These are phyloP conservation scores for Manacus vitellinus DNA, from an alignment of 2,113 vertebrate genomes.

Conservation along the genomic window DNA sequence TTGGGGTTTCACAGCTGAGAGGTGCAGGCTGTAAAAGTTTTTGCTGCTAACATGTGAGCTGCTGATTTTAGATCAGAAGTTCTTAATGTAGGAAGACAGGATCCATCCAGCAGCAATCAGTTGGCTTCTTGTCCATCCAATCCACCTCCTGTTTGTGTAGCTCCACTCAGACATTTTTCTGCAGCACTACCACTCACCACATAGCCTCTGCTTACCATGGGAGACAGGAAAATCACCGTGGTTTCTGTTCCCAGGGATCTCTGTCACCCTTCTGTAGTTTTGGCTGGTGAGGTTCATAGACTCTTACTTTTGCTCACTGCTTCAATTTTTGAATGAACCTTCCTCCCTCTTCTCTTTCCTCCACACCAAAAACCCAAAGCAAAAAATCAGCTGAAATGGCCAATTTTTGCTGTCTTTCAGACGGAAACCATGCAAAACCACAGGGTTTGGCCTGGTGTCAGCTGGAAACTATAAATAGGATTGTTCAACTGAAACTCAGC, in stretches of 20 bases:
- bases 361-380: constrained; percentile 27
- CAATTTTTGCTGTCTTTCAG: constrained; percentile 26
- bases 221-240: constrained; percentile 51
- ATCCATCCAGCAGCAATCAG: not conserved
- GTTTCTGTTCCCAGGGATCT: constrained; percentile 54
- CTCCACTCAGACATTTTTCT: constrained; percentile 16
- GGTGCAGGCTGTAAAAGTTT: not conserved
- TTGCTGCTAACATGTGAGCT: not conserved
- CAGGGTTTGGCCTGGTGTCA: constrained; percentile 43
- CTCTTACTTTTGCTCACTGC: not conserved
- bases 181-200: not conserved
- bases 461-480: constrained; percentile 47
- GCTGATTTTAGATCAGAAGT: not conserved
- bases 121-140: not conserved
- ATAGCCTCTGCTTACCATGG: constrained; percentile 36
- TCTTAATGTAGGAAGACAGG: not conserved
- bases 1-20: constrained; percentile 26
- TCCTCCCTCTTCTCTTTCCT: constrained; percentile 9
- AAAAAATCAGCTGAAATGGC: constrained; percentile 53
- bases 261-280: constrained; percentile 38
- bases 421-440: constrained; percentile 59
- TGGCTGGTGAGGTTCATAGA: not conserved
- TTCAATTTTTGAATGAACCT: constrained; percentile 52
- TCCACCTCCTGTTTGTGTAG: constrained; percentile 1
- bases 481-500: constrained; percentile 7